These are phyloP conservation scores for Todiramphus chloris DNA, from an alignment of 2,113 vertebrate genomes.

Conservation along the genomic window DNA sequence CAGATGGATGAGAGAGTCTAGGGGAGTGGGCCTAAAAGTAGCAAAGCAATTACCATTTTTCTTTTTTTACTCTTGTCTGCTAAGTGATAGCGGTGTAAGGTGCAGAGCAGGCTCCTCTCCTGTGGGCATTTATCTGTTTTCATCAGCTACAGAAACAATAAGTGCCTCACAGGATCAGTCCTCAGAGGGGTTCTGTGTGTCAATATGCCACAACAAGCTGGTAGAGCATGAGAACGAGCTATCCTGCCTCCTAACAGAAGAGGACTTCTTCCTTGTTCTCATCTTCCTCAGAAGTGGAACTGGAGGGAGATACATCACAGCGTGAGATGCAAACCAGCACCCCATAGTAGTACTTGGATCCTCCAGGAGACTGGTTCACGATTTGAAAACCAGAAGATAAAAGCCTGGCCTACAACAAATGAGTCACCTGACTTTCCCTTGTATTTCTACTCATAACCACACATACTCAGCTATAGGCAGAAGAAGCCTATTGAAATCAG, in stretches of 20 bases:
- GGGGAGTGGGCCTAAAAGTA: background rate
- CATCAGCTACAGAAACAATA: background rate
- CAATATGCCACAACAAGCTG: background rate
- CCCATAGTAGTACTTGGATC: background rate
- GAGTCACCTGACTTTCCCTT: background rate
- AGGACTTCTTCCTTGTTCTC: background rate
- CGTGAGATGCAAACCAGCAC: fast-evolving
- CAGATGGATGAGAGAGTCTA: background rate
- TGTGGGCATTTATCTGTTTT: background rate
- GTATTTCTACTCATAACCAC: background rate
- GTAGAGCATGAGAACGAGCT: background rate
- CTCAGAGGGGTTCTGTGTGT: background rate
- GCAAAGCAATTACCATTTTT: background rate
- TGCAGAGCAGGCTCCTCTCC: background rate
- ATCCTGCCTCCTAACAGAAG: background rate
- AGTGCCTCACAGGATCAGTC: background rate
- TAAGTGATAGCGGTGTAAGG: background rate
- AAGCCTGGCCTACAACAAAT: background rate
- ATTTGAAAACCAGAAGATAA: background rate
- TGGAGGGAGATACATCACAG: background rate
- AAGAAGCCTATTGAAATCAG: background rate
- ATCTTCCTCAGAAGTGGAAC: background rate
- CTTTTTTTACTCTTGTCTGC: too few species aligned
- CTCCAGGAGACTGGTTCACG: background rate
- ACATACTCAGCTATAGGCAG: background rate